Evolutionary conservation across 2,113 vertebrate genomes (phyloP).

Genomic region (Tychaedon coryphoeus): DNA sequence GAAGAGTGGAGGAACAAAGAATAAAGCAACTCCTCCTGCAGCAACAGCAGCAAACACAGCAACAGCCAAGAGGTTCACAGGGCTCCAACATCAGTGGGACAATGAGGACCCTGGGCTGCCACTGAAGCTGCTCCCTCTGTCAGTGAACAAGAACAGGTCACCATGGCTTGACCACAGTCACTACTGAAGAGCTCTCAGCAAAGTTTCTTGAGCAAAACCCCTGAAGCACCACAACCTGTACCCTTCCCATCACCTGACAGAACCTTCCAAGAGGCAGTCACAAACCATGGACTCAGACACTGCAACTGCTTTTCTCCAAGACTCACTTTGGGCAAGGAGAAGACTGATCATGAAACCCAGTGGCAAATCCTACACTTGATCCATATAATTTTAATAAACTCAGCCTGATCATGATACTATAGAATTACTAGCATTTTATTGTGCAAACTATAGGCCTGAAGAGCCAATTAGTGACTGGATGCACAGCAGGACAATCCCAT

Average conservation of each 20-base stretch:
- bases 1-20: not conserved
- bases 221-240: not conserved
- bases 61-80: not conserved
- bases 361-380: not conserved
- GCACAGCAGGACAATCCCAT: not conserved
- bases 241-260: not conserved
- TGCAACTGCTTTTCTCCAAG: not conserved
- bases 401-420: not conserved
- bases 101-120: not conserved
- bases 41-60: not conserved
- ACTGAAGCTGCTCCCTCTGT: not conserved
- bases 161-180: not conserved
- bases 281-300: not conserved
- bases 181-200: not conserved
- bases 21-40: not conserved
- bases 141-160: not conserved
- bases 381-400: slow-evolving; percentile 20
- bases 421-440: slow-evolving; percentile 39
- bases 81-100: not conserved
- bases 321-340: not conserved
- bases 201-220: not conserved
- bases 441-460: slow-evolving; percentile 27
- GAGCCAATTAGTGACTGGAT: slow-evolving; percentile 13
- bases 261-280: not conserved
- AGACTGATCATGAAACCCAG: not conserved